Percentiles rank a stretch among this genome's conserved stretches.
phyloP scores from a whole-genome alignment of 2,113 vertebrate species.

The Leptocoma aspasia region DNA sequence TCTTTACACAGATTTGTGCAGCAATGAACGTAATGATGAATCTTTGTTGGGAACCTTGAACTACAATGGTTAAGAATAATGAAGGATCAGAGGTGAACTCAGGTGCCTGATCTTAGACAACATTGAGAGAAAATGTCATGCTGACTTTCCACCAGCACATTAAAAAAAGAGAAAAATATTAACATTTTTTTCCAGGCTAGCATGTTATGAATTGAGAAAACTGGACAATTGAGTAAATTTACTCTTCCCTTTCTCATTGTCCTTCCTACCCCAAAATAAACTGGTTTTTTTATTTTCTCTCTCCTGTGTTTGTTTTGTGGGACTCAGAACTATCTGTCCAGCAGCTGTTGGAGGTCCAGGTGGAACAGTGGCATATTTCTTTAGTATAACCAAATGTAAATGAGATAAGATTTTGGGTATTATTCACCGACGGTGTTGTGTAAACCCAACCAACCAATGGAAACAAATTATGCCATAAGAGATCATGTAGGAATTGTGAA shows the following conservation, averaged over 20 bases:
- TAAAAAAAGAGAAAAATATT: not conserved
- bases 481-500: not conserved
- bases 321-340: not conserved
- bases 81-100: not conserved
- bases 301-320: not conserved
- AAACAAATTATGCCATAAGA: not conserved
- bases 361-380: not conserved
- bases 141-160: not conserved
- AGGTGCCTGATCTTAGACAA: not conserved
- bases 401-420: not conserved
- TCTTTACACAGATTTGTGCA: not conserved
- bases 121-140: not conserved
- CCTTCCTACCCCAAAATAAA: not conserved
- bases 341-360: not conserved
- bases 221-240: not conserved
- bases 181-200: not conserved
- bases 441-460: not conserved
- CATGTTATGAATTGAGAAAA: not conserved
- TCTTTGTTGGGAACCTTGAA: not conserved
- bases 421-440: not conserved
- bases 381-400: not conserved
- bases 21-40: not conserved
- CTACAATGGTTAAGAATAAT: not conserved
- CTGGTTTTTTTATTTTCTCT: not conserved
- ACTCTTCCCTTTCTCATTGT: not conserved